phyloP scores from a whole-genome alignment of 2,888 invertebrate genomes.

The Philopedon plagiatum region DNA sequence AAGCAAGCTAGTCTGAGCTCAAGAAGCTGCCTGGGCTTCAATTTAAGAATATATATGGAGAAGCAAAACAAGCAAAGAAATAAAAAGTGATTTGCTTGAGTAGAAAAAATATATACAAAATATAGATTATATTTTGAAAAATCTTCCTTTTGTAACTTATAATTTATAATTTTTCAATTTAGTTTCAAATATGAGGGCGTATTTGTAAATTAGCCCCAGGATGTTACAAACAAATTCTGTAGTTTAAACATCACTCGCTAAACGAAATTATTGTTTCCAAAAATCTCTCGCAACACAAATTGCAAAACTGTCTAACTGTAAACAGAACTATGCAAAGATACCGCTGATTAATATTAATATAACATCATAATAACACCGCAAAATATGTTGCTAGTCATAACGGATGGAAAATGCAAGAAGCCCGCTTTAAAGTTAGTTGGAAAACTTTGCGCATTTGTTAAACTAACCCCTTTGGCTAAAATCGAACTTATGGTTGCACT shows the following conservation, averaged over 20 bases:
- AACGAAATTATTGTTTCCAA: not conserved
- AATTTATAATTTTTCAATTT: too few species aligned
- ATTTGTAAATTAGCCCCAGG: too few species aligned
- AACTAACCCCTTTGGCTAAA: slow-evolving; percentile 44
- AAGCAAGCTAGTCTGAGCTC: too few species aligned
- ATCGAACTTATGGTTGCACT: slow-evolving; percentile 42
- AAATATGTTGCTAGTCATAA: slow-evolving; percentile 24
- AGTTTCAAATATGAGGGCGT: too few species aligned
- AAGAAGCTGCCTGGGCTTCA: too few species aligned
- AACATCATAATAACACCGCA: slow-evolving; percentile 18
- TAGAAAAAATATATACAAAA: too few species aligned
- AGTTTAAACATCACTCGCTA: not conserved
- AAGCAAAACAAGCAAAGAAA: too few species aligned
- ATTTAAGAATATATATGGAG: too few species aligned
- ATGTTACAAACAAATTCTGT: not conserved
- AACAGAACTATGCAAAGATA: slow-evolving; percentile 30
- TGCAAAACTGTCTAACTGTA: slow-evolving; percentile 31
- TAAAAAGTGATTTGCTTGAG: too few species aligned
- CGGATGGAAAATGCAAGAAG: slow-evolving; percentile 37
- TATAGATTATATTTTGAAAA: too few species aligned
- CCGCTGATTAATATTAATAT: slow-evolving; percentile 30
- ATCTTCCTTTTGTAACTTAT: too few species aligned
- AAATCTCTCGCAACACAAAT: not conserved
- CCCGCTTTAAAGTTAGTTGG: slow-evolving; percentile 28
- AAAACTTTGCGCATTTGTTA: slow-evolving; percentile 47